These are phyloP conservation scores for Botia kubotai DNA, from an alignment of 2,797 vertebrate genomes.

Conservation along the genomic window DNA sequence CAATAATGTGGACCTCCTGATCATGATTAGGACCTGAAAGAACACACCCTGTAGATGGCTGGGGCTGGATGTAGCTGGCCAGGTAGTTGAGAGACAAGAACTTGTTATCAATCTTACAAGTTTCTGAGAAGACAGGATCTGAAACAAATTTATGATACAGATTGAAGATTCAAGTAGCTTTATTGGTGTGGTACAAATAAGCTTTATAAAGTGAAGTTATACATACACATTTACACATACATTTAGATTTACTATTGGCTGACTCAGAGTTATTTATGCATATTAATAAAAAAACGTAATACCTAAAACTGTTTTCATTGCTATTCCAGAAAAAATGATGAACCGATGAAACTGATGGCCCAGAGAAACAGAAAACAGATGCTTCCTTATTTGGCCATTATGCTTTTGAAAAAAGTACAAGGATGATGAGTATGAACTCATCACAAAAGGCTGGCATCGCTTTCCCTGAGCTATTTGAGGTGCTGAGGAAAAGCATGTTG, in stretches of 20 bases:
- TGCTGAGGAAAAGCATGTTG: too few relatives aligned
- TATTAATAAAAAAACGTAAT: too few relatives aligned
- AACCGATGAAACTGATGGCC: constrained; percentile 25
- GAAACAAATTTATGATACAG: constrained; percentile 48
- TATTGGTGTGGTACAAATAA: not conserved
- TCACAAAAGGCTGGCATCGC: constrained; percentile 69
- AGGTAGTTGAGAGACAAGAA: constrained; percentile 98
- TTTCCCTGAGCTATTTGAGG: constrained; percentile 63
- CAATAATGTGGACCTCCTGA: constrained; percentile 91
- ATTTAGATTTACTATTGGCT: too few relatives aligned
- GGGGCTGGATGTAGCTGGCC: constrained; percentile 87
- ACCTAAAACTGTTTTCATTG: not conserved
- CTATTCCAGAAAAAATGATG: constrained; percentile 47
- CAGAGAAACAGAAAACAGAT: constrained; percentile 69
- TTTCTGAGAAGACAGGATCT: constrained; percentile 89
- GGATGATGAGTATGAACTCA: constrained; percentile 64
- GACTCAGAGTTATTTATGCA: too few relatives aligned
- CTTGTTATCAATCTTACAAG: constrained; percentile 90
- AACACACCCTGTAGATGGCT: constrained; percentile 88
- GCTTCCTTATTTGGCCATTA: constrained; percentile 77
- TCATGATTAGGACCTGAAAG: constrained; percentile 79
- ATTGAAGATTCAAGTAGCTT: not conserved
- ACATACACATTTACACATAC: not conserved
- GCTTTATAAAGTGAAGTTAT: not conserved
- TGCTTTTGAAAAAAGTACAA: constrained; percentile 51